Percentiles rank a stretch among this genome's conserved stretches.
Evolutionary conservation across 2,797 vertebrate genomes (phyloP).

Genomic region (Alca torda): DNA sequence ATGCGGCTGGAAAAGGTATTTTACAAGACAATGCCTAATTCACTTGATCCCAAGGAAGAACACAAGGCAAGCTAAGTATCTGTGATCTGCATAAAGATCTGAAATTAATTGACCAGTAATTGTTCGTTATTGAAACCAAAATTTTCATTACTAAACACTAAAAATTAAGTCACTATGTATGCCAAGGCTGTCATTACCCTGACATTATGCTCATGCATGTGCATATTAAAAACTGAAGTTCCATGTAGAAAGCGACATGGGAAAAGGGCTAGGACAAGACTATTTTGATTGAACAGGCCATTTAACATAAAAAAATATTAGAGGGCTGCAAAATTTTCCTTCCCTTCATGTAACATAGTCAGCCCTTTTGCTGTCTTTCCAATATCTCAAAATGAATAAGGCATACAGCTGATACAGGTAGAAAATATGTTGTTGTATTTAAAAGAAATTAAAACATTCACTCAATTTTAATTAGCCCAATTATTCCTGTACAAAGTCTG

Average conservation of each 20-base stretch:
- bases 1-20: neutral
- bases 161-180: neutral
- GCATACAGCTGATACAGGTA: constrained; percentile 5
- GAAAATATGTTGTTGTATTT: neutral
- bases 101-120: neutral
- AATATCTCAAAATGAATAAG: neutral
- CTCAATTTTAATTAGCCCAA: constrained; percentile 60
- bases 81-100: neutral
- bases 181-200: neutral
- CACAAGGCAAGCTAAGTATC: neutral
- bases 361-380: neutral
- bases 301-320: neutral
- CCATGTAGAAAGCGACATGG: neutral
- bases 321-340: neutral
- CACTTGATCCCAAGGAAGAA: neutral
- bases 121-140: neutral
- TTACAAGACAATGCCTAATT: neutral
- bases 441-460: constrained; percentile 35
- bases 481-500: constrained; percentile 46
- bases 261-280: neutral
- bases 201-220: neutral
- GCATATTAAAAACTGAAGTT: neutral
- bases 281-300: neutral
- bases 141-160: neutral
- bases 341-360: neutral